Evolutionary conservation across 1,140 invertebrate species (phyloP).

Genomic region (Leptoteleia sp.): DNA sequence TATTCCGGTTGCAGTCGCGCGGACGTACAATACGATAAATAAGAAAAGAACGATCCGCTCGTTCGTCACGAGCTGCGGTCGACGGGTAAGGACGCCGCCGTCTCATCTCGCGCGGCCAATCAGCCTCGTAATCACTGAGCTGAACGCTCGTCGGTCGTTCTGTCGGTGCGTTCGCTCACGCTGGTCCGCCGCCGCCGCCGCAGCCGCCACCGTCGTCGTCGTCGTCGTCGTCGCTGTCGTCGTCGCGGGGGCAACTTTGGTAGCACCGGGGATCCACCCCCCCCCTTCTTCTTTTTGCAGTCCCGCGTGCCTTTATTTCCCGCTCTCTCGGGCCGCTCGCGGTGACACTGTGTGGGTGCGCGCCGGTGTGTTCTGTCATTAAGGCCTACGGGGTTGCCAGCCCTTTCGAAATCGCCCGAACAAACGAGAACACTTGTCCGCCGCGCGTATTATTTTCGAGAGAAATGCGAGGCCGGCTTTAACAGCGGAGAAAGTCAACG

Average conservation of each 20-base stretch:
- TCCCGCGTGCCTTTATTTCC: constrained; percentile 37
- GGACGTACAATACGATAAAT: constrained; percentile 72
- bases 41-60: constrained; percentile 71
- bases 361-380: constrained; percentile 41
- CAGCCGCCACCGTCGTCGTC: too few species aligned
- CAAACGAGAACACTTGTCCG: too few species aligned
- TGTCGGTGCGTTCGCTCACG: constrained; percentile 75
- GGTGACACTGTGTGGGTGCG: constrained; percentile 53
- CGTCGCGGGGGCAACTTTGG: constrained; percentile 58
- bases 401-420: too few species aligned
- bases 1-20: constrained; percentile 68
- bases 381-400: constrained; percentile 25
- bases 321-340: constrained; percentile 4
- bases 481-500: too few species aligned
- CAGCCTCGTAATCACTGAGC: constrained; percentile 72
- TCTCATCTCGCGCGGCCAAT: constrained; percentile 72
- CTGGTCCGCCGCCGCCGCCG: constrained; percentile 37
- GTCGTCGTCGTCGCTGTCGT: constrained; percentile 21
- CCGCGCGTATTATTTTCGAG: too few species aligned
- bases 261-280: too few species aligned
- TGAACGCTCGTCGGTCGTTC: constrained; percentile 72
- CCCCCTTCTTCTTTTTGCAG: constrained; percentile 52
- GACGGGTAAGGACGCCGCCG: constrained; percentile 70
- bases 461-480: too few species aligned
- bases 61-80: constrained; percentile 72